phyloP scores from a whole-genome alignment of 2,888 invertebrate genomes.

The Spicauda simplicius region DNA sequence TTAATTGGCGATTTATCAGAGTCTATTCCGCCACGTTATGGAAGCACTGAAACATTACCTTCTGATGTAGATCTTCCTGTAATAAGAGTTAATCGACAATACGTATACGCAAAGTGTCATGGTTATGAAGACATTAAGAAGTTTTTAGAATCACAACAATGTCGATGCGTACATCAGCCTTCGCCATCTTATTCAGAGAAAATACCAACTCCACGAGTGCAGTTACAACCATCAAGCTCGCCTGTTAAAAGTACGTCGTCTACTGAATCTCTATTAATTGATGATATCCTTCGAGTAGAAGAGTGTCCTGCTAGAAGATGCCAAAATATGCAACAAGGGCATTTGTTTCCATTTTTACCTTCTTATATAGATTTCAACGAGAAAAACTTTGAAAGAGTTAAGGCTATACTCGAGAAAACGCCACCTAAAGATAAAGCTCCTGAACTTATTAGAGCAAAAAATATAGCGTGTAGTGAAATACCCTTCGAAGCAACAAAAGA shows the following conservation, averaged over 20 bases:
- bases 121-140: slow-evolving; percentile 66
- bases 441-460: slow-evolving; percentile 52
- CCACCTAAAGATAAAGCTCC: slow-evolving; percentile 43
- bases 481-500: slow-evolving; percentile 66
- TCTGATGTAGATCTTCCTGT: slow-evolving; percentile 64
- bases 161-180: slow-evolving; percentile 55
- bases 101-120: slow-evolving; percentile 73
- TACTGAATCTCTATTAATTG: slow-evolving; percentile 57
- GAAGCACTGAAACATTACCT: slow-evolving; percentile 69
- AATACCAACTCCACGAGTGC: slow-evolving; percentile 38
- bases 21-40: slow-evolving; percentile 56
- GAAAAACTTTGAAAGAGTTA: slow-evolving; percentile 64
- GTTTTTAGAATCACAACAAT: slow-evolving; percentile 61
- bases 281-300: slow-evolving; percentile 55
- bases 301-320: slow-evolving; percentile 49
- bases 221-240: slow-evolving; percentile 12
- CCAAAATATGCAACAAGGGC: slow-evolving; percentile 36
- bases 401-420: slow-evolving; percentile 54
- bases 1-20: slow-evolving; percentile 63
- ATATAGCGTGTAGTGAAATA: slow-evolving; percentile 54
- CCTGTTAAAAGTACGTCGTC: slow-evolving; percentile 55
- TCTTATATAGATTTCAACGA: slow-evolving; percentile 69
- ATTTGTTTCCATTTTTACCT: slow-evolving; percentile 58
- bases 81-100: slow-evolving; percentile 64
- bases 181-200: slow-evolving; percentile 31